phyloP scores from a whole-genome alignment of 2,888 invertebrate genomes.

The Apamea crenata region DNA sequence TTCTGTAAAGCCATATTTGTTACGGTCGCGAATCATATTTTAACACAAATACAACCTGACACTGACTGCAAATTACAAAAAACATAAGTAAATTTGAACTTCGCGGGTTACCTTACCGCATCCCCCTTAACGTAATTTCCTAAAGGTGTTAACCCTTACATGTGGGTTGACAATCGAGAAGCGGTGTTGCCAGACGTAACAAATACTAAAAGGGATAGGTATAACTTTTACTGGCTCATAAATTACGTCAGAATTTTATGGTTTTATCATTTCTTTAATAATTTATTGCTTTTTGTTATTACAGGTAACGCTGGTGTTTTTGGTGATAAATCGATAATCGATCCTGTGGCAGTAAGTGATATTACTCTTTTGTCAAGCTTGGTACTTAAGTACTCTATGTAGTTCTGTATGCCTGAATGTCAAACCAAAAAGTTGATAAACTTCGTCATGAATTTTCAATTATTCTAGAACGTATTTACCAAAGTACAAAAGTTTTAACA shows the following conservation, averaged over 20 bases:
- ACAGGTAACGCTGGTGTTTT: slow-evolving; percentile 50
- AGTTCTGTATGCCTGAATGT: neutral
- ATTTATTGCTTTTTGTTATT: slow-evolving; percentile 56
- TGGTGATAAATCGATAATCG: neutral
- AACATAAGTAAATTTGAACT: neutral
- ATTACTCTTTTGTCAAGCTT: neutral
- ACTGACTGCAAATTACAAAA: neutral
- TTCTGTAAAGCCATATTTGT: no score
- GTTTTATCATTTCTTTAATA: slow-evolving; percentile 36
- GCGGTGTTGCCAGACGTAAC: slow-evolving; percentile 49
- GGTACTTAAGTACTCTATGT: neutral
- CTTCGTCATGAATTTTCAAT: slow-evolving; percentile 9
- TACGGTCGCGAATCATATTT: no score
- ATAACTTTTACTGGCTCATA: slow-evolving; percentile 41
- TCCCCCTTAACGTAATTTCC: slow-evolving; percentile 28
- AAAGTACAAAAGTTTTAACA: slow-evolving; percentile 26
- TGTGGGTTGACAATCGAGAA: slow-evolving; percentile 33
- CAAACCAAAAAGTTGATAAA: slow-evolving; percentile 4
- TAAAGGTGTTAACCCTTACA: slow-evolving; percentile 39
- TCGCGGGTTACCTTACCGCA: neutral
- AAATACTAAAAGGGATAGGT: slow-evolving; percentile 28
- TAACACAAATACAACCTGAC: no score
- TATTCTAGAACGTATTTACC: neutral
- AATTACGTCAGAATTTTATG: slow-evolving; percentile 44
- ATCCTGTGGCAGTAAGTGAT: slow-evolving; percentile 16